Evolutionary conservation across 2,113 vertebrate species (phyloP).

Genomic region (Furnarius figulus): DNA sequence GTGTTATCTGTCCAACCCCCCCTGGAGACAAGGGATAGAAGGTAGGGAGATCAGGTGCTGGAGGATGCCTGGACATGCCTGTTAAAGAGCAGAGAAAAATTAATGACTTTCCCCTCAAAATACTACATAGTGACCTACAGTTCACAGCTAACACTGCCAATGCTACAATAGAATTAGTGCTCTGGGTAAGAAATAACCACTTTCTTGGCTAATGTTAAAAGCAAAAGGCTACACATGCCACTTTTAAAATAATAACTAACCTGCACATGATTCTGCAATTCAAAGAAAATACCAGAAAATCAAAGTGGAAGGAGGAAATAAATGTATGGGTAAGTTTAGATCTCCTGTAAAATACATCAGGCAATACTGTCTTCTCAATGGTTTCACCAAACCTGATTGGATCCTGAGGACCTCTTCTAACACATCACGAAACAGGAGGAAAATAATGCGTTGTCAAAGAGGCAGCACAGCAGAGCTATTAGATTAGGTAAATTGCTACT

Average conservation of each 20-base stretch:
- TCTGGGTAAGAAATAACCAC: not conserved
- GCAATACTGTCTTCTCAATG: not conserved
- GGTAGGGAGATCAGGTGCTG: slow-evolving; percentile 92
- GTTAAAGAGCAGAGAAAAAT: slow-evolving; percentile 51
- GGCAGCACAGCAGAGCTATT: slow-evolving; percentile 19
- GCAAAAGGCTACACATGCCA: not conserved
- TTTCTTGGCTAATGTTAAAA: not conserved
- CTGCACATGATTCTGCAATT: fast-evolving
- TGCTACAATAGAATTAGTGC: not conserved
- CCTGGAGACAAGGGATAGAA: slow-evolving; percentile 96
- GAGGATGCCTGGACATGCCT: slow-evolving; percentile 96
- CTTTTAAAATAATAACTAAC: not conserved
- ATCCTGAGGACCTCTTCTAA: not conserved
- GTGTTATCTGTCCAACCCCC: slow-evolving; percentile 94
- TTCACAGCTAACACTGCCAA: not conserved
- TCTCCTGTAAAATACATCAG: not conserved
- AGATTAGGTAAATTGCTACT: slow-evolving; percentile 71
- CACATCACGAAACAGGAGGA: not conserved
- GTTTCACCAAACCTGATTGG: not conserved
- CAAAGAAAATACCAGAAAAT: not conserved
- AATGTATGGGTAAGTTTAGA: not conserved
- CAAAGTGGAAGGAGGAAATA: not conserved
- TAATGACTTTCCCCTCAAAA: slow-evolving; percentile 6
- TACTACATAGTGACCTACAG: not conserved
- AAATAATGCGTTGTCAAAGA: slow-evolving; percentile 22